Evolutionary conservation across 1,140 invertebrate genomes (phyloP).

Genomic region (Caenorhabditis latens): DNA sequence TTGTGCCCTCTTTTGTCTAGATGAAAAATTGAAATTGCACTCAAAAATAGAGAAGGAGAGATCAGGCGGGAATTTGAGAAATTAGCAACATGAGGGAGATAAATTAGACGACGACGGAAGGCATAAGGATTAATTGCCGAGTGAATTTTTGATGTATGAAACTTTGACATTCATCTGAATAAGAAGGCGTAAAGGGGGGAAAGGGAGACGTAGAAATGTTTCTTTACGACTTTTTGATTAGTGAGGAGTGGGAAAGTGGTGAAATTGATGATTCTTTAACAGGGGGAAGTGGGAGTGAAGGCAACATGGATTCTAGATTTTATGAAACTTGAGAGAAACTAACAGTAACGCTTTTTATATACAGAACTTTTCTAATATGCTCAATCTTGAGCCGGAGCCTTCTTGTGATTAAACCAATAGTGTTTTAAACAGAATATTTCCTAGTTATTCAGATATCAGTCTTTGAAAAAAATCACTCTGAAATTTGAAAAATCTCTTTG

Average conservation of each 20-base stretch:
- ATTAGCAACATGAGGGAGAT: background rate
- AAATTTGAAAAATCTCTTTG: too few species aligned
- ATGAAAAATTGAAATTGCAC: background rate
- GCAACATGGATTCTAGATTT: too few species aligned
- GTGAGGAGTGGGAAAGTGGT: background rate
- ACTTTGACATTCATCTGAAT: background rate
- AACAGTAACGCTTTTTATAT: too few species aligned
- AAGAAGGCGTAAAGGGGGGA: background rate
- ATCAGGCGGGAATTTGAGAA: background rate
- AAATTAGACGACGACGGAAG: background rate
- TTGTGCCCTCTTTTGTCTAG: background rate
- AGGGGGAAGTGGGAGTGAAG: background rate
- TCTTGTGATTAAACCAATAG: too few species aligned
- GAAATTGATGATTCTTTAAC: background rate
- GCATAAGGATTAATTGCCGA: background rate
- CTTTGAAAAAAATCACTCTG: too few species aligned
- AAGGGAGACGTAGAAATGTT: background rate
- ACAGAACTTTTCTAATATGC: too few species aligned
- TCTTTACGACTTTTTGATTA: constrained; percentile 46
- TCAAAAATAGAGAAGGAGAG: background rate
- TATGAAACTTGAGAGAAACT: too few species aligned
- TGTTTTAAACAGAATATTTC: too few species aligned
- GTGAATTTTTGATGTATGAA: constrained; percentile 2
- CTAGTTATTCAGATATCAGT: too few species aligned
- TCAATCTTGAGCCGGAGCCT: too few species aligned